These are phyloP conservation scores for Cryptotermes secundus DNA, from an alignment of 1,140 invertebrate genomes.

Conservation along the genomic window DNA sequence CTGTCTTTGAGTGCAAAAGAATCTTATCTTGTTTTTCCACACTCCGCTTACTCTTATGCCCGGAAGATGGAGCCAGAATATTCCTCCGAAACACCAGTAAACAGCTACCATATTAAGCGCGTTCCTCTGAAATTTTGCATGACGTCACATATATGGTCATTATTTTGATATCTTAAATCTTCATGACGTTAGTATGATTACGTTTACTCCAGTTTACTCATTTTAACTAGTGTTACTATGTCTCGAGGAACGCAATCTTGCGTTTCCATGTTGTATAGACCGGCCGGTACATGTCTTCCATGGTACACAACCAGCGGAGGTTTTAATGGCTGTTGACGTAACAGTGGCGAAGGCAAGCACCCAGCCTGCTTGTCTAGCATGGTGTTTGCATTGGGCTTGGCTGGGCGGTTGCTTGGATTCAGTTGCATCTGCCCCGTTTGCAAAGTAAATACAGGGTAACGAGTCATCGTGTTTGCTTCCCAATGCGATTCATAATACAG, in stretches of 20 bases:
- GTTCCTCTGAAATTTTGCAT: too few species aligned
- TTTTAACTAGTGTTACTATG: too few species aligned
- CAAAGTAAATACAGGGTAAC: background rate
- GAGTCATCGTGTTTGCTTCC: background rate
- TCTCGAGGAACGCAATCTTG: background rate
- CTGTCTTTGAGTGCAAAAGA: too few species aligned
- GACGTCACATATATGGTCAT: too few species aligned
- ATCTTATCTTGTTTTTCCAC: too few species aligned
- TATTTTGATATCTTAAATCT: too few species aligned
- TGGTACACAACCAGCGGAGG: background rate
- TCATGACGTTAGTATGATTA: too few species aligned
- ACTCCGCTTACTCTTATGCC: too few species aligned
- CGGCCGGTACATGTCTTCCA: background rate
- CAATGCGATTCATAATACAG: background rate
- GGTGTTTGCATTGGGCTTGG: background rate
- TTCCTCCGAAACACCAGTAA: too few species aligned
- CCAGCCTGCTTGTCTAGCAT: background rate
- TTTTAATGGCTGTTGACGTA: slow-evolving; percentile 12
- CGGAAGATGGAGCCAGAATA: too few species aligned
- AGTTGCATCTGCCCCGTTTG: background rate
- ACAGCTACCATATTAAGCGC: too few species aligned
- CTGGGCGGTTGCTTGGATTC: background rate
- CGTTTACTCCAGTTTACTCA: too few species aligned
- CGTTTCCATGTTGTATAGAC: background rate
- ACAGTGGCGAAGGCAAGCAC: background rate